Evolutionary conservation across 2,113 vertebrate species (phyloP).

Genomic region (Cyanoramphus novaezelandiae): DNA sequence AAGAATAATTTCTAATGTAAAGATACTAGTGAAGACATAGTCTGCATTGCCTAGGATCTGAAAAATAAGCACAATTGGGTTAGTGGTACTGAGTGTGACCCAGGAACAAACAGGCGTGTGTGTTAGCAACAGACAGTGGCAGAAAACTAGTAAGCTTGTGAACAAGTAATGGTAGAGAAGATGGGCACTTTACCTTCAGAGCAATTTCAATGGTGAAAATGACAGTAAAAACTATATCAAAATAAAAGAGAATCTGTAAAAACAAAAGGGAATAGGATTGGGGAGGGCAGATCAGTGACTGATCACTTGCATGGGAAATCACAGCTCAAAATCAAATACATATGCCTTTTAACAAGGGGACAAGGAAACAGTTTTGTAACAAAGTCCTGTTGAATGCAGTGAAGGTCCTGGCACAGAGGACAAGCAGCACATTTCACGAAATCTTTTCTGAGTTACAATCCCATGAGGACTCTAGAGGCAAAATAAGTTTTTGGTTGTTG

Average conservation of each 20-base stretch:
- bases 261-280: slow-evolving; percentile 73
- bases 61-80: slow-evolving; percentile 81
- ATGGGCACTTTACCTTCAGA: slow-evolving; percentile 81
- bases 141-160: slow-evolving; percentile 32
- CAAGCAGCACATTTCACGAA: background rate
- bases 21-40: slow-evolving; percentile 99
- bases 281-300: slow-evolving; percentile 41
- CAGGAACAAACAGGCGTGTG: slow-evolving; percentile 54
- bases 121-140: slow-evolving; percentile 74
- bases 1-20: slow-evolving; percentile 99
- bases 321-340: slow-evolving; percentile 40
- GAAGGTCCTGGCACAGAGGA: slow-evolving; percentile 20
- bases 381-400: slow-evolving; percentile 4
- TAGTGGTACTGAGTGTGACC: slow-evolving; percentile 71
- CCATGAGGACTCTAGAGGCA: background rate
- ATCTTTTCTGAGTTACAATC: slow-evolving; percentile 20
- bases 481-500: background rate
- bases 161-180: background rate
- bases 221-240: slow-evolving; percentile 86
- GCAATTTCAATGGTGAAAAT: slow-evolving; percentile 88
- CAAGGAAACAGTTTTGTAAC: background rate
- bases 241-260: slow-evolving; percentile 86
- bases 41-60: slow-evolving; percentile 99
- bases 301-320: slow-evolving; percentile 25
- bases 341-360: background rate